A percentile compares a stretch with the other conserved stretches of the same genome.
phyloP scores from a whole-genome alignment of 2,113 vertebrate genomes.

The Melanostigma gelatinosum region DNA sequence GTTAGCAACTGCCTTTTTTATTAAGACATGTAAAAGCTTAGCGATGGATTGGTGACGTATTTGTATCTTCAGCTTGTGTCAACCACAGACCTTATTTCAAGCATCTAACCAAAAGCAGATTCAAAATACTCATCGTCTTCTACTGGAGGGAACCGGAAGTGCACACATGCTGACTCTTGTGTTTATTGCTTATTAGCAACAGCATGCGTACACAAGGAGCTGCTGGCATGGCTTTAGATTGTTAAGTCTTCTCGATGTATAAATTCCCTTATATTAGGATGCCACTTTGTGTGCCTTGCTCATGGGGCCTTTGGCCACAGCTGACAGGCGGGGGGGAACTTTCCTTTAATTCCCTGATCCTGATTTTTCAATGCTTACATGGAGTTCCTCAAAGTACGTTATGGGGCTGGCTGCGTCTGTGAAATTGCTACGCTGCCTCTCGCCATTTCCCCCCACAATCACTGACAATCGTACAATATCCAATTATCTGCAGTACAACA shows the following conservation, averaged over 20 bases:
- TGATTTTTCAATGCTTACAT: constrained; percentile 9
- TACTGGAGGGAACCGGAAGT: too few species aligned
- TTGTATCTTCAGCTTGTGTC: neutral
- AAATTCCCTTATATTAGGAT: neutral
- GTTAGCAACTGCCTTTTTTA: too few species aligned
- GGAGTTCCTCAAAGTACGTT: constrained; percentile 35
- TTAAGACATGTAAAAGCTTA: too few species aligned
- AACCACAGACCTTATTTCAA: neutral
- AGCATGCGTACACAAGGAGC: neutral
- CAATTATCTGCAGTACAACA: constrained; percentile 59
- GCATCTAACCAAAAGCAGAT: neutral
- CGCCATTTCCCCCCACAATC: constrained; percentile 48
- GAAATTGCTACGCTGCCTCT: constrained; percentile 37
- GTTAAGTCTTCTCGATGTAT: neutral
- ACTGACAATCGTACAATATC: constrained; percentile 66
- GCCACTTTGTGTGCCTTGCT: neutral
- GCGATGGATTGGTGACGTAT: too few species aligned
- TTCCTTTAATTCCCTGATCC: constrained; percentile 17
- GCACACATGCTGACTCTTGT: neutral
- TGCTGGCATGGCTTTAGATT: neutral
- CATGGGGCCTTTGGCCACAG: neutral
- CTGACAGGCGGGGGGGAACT: neutral
- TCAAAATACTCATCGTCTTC: neutral
- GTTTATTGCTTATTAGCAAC: neutral
- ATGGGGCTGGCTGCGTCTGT: constrained; percentile 43